A percentile compares a stretch with the other conserved stretches of the same genome.
Conservation (phyloP, 1,140 invertebrate genomes). For the Charaxes varanes region DNA sequence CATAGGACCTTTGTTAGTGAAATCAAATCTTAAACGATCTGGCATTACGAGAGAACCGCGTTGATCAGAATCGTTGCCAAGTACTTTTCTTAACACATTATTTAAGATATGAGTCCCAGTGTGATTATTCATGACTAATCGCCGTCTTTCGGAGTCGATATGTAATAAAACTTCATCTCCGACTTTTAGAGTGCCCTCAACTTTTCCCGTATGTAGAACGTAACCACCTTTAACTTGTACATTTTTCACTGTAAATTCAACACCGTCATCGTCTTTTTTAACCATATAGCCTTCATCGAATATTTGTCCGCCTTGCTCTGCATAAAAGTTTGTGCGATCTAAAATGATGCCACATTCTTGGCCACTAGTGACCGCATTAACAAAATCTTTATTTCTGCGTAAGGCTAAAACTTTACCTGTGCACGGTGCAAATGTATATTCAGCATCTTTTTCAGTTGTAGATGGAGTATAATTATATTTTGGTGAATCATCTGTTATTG, state of each 20-base stretch:
- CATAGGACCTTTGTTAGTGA: constrained; percentile 96
- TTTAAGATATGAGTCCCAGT: constrained; percentile 99
- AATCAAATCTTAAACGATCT: constrained; percentile 97
- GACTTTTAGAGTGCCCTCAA: constrained; percentile 89
- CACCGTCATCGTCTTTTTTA: constrained; percentile 88
- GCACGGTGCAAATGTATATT: constrained; percentile 83
- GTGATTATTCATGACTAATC: constrained; percentile 98
- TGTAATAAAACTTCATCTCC: constrained; percentile 90
- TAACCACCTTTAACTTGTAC: constrained; percentile 98
- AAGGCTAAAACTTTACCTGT: constrained; percentile 81
- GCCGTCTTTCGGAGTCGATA: constrained; percentile 89
- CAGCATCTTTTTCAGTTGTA: constrained; percentile 76
- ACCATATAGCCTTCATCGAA: constrained; percentile 97
- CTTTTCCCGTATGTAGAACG: constrained; percentile 92
- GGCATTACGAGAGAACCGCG: constrained; percentile 98
- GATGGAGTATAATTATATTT: constrained; percentile 94
- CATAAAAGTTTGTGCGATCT: constrained; percentile 96
- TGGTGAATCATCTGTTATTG: constrained; percentile 90
- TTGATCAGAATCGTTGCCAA: constrained; percentile 95
- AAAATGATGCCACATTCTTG: constrained; percentile 95
- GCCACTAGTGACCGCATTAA: constrained; percentile 87
- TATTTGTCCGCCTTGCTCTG: constrained; percentile 98
- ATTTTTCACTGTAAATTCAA: constrained; percentile 95
- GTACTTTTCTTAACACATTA: constrained; percentile 91
- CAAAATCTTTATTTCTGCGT: constrained; percentile 89